Conservation (phyloP, 1,140 invertebrate genomes). For the Tetramorium alpestre region DNA sequence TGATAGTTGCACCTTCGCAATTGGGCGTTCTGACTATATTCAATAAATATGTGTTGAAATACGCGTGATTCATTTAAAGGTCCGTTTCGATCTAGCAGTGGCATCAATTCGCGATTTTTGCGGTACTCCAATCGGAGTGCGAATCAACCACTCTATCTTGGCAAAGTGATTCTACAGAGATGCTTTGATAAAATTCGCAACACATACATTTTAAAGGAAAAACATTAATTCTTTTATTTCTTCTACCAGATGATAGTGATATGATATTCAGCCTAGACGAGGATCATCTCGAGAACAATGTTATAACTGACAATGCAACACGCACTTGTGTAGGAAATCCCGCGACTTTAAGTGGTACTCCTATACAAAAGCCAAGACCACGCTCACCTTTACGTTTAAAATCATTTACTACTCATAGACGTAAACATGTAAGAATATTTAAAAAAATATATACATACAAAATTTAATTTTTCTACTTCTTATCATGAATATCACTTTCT, state of each 20-base stretch:
- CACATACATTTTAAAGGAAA: background rate
- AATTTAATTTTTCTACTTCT: background rate
- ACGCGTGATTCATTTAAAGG: too few species aligned
- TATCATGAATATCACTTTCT: background rate
- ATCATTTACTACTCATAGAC: conserved; percentile 73
- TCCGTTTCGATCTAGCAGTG: too few species aligned
- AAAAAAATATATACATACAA: background rate
- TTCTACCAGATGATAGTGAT: conserved; percentile 83
- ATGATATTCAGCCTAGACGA: conserved; percentile 92
- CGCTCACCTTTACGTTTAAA: conserved; percentile 80
- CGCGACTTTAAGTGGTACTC: conserved; percentile 43
- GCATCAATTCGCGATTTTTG: too few species aligned
- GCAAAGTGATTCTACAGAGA: too few species aligned
- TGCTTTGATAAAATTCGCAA: too few species aligned
- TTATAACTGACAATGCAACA: conserved; percentile 56
- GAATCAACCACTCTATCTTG: too few species aligned
- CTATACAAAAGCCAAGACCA: conserved; percentile 75
- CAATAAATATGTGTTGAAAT: too few species aligned
- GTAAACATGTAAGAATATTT: conserved; percentile 80
- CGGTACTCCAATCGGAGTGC: too few species aligned
- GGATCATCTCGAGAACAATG: conserved; percentile 83
- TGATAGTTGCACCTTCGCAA: too few species aligned
- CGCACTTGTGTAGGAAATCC: conserved; percentile 60
- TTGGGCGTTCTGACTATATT: too few species aligned
- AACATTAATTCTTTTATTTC: conserved; percentile 12